These are phyloP conservation scores for Choreutis nemorana DNA, from an alignment of 2,888 invertebrate genomes.

Conservation along the genomic window DNA sequence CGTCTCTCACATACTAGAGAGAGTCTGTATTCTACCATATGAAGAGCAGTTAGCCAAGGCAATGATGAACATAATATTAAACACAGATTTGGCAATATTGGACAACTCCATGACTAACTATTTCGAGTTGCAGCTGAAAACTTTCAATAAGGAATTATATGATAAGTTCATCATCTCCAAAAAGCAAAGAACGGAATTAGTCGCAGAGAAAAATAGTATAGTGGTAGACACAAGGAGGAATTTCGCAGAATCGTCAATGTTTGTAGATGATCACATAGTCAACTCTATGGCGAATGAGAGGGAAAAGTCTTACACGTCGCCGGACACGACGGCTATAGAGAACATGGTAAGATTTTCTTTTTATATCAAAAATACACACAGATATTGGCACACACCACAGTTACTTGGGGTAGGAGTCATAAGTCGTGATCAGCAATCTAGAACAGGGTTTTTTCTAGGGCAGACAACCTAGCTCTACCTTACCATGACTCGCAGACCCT, in stretches of 20 bases:
- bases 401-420: too few relatives aligned
- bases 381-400: too few relatives aligned
- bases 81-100: conserved; percentile 28
- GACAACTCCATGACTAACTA: conserved; percentile 19
- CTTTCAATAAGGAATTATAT: conserved; percentile 15
- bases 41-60: conserved; percentile 25
- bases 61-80: conserved; percentile 25
- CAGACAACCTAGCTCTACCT: too few relatives aligned
- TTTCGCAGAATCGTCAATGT: too few relatives aligned
- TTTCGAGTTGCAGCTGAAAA: conserved; percentile 27
- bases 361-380: too few relatives aligned
- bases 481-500: too few relatives aligned
- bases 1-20: conserved; percentile 30
- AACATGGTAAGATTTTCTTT: conserved; percentile 36
- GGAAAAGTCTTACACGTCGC: conserved; percentile 24
- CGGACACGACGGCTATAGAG: conserved; percentile 39
- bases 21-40: conserved; percentile 36
- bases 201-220: too few relatives aligned
- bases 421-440: too few relatives aligned
- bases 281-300: conserved; percentile 10
- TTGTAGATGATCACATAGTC: conserved; percentile 2
- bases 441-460: too few relatives aligned
- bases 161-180: conserved; percentile 18
- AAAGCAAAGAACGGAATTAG: too few relatives aligned
- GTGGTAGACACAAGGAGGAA: too few relatives aligned